Conservation (phyloP, 2,888 invertebrate genomes). For the Candidula unifasciata region DNA sequence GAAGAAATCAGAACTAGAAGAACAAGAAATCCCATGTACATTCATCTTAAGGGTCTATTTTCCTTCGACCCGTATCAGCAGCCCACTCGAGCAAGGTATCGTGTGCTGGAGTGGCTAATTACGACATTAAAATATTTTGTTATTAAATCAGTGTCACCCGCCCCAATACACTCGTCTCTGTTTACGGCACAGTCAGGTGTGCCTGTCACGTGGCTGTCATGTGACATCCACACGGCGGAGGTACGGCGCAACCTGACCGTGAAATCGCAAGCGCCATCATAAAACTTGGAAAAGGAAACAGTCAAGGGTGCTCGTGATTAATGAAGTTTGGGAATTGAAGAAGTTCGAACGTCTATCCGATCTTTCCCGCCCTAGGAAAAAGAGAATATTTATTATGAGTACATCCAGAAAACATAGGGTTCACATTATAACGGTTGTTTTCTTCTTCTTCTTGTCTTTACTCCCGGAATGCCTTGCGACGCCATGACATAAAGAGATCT, state of each 20-base stretch:
- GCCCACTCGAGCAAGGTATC: background rate
- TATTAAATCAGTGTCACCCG: slow-evolving; percentile 40
- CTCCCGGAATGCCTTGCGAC: too few relatives aligned
- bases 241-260: slow-evolving; percentile 18
- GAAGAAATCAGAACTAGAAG: background rate
- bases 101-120: background rate
- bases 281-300: background rate
- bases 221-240: slow-evolving; percentile 10
- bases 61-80: background rate
- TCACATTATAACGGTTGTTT: too few relatives aligned
- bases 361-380: too few relatives aligned
- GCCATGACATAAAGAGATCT: too few relatives aligned
- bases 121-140: slow-evolving; percentile 28
- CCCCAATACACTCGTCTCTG: background rate
- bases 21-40: background rate
- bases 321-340: background rate
- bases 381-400: too few relatives aligned
- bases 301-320: background rate
- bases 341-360: too few relatives aligned
- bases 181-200: slow-evolving; percentile 33
- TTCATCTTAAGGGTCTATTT: background rate
- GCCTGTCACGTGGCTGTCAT: background rate
- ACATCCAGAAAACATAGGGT: too few relatives aligned
- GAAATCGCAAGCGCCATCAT: slow-evolving; percentile 23
- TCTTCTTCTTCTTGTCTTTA: too few relatives aligned